Percentiles rank a stretch among this genome's conserved stretches.
These are phyloP conservation scores for Eupithecia vulgata DNA, from an alignment of 2,888 invertebrate genomes.

Conservation along the genomic window DNA sequence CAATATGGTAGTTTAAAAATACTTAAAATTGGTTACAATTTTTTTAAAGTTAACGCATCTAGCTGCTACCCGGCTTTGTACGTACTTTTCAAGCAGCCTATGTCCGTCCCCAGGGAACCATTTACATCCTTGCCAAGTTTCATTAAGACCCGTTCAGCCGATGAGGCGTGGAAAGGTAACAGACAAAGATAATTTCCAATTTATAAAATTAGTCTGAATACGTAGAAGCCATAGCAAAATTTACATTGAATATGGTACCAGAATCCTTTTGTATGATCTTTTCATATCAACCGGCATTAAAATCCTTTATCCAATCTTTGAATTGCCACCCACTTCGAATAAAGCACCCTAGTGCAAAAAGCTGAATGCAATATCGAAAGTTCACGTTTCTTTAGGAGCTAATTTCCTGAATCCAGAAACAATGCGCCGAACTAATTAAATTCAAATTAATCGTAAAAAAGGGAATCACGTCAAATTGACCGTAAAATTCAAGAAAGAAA, in stretches of 20 bases:
- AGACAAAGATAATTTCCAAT: no score
- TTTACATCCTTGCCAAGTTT: no score
- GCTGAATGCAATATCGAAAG: constrained; percentile 22
- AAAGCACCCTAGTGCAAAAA: constrained; percentile 9
- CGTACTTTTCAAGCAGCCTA: no score
- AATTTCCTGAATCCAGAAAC: constrained; percentile 51
- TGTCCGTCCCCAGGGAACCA: no score
- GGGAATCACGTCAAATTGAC: constrained; percentile 82
- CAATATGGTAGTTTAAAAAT: no score
- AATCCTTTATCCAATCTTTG: background rate
- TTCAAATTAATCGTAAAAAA: constrained; percentile 79
- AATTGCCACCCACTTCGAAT: constrained; percentile 2
- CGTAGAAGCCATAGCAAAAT: background rate
- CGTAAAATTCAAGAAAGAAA: constrained; percentile 82
- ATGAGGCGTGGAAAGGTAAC: no score
- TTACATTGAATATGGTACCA: background rate
- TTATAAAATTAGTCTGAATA: no score
- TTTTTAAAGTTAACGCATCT: no score
- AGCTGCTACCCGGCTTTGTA: no score
- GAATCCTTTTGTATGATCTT: background rate
- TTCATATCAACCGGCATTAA: background rate
- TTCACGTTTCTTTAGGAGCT: constrained; percentile 28
- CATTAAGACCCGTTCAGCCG: no score
- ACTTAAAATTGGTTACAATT: no score
- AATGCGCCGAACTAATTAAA: constrained; percentile 79